Evolutionary conservation across 2,888 invertebrate genomes (phyloP), one percentile per base, ranked within the genome.

Genomic region (Caprella mutica): DNA sequence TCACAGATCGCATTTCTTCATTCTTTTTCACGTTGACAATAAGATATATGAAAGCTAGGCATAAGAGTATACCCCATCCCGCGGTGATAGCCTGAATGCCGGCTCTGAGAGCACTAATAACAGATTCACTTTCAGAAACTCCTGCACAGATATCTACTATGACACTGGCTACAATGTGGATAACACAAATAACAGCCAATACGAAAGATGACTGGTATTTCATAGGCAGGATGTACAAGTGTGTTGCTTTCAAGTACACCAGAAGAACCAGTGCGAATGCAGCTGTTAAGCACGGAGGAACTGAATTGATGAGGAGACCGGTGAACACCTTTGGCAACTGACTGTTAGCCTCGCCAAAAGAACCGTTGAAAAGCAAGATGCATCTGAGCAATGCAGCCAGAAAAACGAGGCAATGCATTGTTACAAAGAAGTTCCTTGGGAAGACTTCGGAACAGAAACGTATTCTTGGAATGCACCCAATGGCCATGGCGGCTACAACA

Each of bases 301-400:
- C 38, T 6, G 54, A 38, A 38, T 51, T 33, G 29, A 55, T 52
- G 38, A 44, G 38, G 17, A 60, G 23, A 1, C 35, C 38, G 1
- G 52, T 27, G 1, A 55, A 17, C 4, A 30, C 46, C 3, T 42
- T 29, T 5, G 54, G 54, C 8, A 30, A 12, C 5, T 55, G 52
- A 23, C 53, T 43, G 19, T 42, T 35, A 35, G 50, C 56, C 14
- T 43, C 48, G 14, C 53, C 56, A 30, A 56, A 60, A 14, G 59
- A 51, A 19, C 52, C 59, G 19, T 56, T 52, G 30, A 60, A 50
- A 17, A 60, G 40, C 9, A 29, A 46, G n/a, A 56, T 46, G 43
- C 53, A 38, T 17, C 59, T 30, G 14, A 60, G 51, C n/a, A 50
- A 38, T 33, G 59, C 56, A 5, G 43, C 56, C n/a, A 60, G 9